Evolutionary conservation across 1,140 invertebrate species (phyloP).

Genomic region (Microplitis mediator): DNA sequence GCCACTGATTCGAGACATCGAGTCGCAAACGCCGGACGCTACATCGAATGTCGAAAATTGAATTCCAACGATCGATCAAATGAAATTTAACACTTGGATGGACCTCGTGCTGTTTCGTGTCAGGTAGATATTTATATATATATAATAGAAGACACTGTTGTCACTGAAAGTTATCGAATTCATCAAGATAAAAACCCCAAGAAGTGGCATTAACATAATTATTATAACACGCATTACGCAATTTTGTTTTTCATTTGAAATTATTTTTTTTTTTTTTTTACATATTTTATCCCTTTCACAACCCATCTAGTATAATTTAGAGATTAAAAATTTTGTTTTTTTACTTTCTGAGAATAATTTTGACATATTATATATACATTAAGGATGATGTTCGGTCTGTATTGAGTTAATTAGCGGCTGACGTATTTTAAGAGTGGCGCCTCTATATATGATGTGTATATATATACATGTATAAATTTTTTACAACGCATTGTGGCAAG

Average conservation of each 20-base stretch:
- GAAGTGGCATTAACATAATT: background rate
- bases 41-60: slow-evolving; percentile 21
- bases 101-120: background rate
- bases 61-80: slow-evolving; percentile 25
- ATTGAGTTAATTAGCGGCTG: slow-evolving; percentile 22
- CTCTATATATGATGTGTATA: no score
- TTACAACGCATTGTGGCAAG: background rate
- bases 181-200: background rate
- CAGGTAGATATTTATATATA: background rate
- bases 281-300: background rate
- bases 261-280: background rate
- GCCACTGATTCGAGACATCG: slow-evolving; percentile 14
- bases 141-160: background rate
- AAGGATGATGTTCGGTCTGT: background rate
- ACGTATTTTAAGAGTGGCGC: slow-evolving; percentile 9
- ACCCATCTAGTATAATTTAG: no score
- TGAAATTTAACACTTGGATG: slow-evolving; percentile 28
- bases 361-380: background rate
- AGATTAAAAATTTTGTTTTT: no score
- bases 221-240: background rate
- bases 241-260: background rate
- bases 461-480: background rate
- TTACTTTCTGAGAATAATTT: background rate
- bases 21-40: background rate
- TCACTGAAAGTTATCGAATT: background rate